Percentiles rank a stretch among this genome's conserved stretches.
phyloP scores from a whole-genome alignment of 2,113 vertebrate species.

The Murina feae region DNA sequence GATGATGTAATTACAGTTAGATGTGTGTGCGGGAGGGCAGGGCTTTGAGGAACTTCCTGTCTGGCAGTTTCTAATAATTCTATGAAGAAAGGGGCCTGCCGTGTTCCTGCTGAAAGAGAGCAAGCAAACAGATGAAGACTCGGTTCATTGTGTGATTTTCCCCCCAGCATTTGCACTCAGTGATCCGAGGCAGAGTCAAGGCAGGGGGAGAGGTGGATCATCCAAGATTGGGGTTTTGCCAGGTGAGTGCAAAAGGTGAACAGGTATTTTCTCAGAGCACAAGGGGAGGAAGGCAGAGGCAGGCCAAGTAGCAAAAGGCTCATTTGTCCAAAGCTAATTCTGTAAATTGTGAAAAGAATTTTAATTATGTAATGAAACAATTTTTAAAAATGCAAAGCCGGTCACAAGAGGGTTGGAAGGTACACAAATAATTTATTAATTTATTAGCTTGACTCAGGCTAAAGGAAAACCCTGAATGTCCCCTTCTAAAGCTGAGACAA shows the following conservation, averaged over 20 bases:
- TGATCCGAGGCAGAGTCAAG: not conserved
- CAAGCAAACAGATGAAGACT: not conserved
- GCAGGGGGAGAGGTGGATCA: not conserved
- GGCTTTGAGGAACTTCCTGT: not conserved
- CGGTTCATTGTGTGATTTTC: not conserved
- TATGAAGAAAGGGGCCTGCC: not conserved
- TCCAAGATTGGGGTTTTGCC: not conserved
- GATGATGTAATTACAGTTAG: not conserved
- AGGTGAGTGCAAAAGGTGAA: not conserved
- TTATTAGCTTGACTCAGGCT: not conserved
- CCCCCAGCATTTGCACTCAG: not conserved
- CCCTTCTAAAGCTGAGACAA: not conserved
- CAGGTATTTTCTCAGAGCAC: not conserved
- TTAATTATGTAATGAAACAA: not conserved
- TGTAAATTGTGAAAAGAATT: slow-evolving; percentile 25
- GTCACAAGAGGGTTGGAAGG: not conserved
- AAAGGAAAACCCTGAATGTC: not conserved
- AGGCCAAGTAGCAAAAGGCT: not conserved
- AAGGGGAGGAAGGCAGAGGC: not conserved
- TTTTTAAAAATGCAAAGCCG: not conserved
- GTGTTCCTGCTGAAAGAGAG: not conserved
- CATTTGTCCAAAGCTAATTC: not conserved
- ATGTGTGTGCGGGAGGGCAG: not conserved
- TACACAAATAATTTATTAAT: not conserved
- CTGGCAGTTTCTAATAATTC: not conserved